Percentiles rank a stretch among this genome's conserved stretches.
phyloP scores from a whole-genome alignment of 2,888 invertebrate genomes.

The Nephrocerus scutellatus region DNA sequence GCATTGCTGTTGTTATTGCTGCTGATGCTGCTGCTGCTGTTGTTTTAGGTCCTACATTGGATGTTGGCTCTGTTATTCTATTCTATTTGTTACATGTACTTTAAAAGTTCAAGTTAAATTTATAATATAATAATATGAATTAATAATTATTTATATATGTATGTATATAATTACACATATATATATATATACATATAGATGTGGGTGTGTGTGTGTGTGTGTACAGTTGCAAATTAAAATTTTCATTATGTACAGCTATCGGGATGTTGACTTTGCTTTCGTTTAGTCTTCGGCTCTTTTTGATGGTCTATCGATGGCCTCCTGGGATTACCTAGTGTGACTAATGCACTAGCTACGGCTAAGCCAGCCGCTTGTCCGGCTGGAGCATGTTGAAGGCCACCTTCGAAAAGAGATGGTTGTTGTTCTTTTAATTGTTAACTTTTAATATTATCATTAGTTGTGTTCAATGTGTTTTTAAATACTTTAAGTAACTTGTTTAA shows the following conservation, averaged over 20 bases:
- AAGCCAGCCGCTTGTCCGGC: constrained; percentile 74
- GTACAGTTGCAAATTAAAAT: constrained; percentile 19
- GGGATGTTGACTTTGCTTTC: constrained; percentile 65
- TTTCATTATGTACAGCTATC: constrained; percentile 48
- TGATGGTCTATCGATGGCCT: constrained; percentile 63
- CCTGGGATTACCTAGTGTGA: constrained; percentile 76
- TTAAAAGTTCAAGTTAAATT: neutral
- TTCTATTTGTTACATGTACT: constrained; percentile 1
- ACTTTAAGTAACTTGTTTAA: too few species aligned
- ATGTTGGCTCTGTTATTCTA: too few species aligned
- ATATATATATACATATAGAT: constrained; percentile 3
- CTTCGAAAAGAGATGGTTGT: too few species aligned
- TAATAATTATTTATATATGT: constrained; percentile 11
- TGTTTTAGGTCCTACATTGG: too few species aligned
- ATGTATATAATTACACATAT: constrained; percentile 1
- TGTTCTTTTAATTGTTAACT: too few species aligned
- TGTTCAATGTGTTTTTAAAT: too few species aligned
- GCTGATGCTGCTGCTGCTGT: constrained; percentile 13
- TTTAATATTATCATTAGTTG: too few species aligned
- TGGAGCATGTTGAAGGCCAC: constrained; percentile 76
- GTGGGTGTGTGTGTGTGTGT: constrained; percentile 1
- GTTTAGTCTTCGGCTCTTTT: constrained; percentile 48
- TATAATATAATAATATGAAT: constrained; percentile 8
- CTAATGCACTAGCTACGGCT: constrained; percentile 83
- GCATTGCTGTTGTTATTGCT: constrained; percentile 12